Base-by-base conservation (phyloP, 2,797 vertebrate genomes). In the Sylvia borin region DNA sequence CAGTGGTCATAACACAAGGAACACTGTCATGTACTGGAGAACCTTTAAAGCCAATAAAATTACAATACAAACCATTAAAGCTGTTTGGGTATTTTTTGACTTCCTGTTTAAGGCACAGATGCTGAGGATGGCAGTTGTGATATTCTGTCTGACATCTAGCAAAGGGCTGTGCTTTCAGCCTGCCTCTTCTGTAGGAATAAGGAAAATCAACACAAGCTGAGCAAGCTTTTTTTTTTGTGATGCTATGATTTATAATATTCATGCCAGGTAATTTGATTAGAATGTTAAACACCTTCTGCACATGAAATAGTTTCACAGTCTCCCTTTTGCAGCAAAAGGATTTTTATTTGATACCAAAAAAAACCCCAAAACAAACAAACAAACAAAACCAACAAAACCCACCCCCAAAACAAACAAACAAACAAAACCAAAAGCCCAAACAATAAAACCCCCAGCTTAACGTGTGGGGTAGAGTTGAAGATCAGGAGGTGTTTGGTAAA, bases 31-130 rank as follows among this genome's bases (percentile, higher is more conserved):
- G 81, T 83, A 70, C 75, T 96, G 90, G 80, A 95, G 97, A 96
- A 47, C 86, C 76, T 97, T 97, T 92, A 92, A 97, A 96, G n/a
- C 84, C 58, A 66, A 97, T 97, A 96, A 97, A 98, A 97, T 94
- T 91, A 96, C 97, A 98, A 98, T 85, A 85, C 31, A 42, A 96
- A 71, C 75, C 94, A 92, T 96, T 97, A 87, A 92, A 94, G 85
- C 83, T 89, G 78, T 82, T 97, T 77, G 94, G 88, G 92, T 96
- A 90, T 97, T 97, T 97, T 95, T 95, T 66, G 96, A 68, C 88
- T 95, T 97, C 92, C 95, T 94, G 90, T 96, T 96, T 95, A 96
- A 97, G 80, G 82, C 92, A 93, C 78, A 87, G 92, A 72, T 60
- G 90, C 76, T 24, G 62, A 96, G 95, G 94, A 95, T 74, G 53